phyloP scores from a whole-genome alignment of 1,140 invertebrate species.

The Drosophila murphyi region DNA sequence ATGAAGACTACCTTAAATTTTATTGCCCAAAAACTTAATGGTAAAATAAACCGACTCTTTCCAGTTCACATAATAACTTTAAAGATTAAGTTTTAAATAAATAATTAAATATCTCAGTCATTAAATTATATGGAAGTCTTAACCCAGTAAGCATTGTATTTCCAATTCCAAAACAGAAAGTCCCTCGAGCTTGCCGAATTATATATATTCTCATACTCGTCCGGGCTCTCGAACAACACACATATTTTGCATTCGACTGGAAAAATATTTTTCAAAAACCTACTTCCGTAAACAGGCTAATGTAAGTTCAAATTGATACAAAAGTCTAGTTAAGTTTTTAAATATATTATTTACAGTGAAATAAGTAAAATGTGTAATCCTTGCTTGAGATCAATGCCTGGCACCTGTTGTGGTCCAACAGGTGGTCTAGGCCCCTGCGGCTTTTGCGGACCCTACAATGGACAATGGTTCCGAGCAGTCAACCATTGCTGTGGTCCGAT shows the following conservation, averaged over 20 bases:
- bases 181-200: no score
- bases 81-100: no score
- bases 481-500: constrained; percentile 72
- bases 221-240: constrained; percentile 32
- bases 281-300: constrained; percentile 70
- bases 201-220: constrained; percentile 37
- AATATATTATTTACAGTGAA: not conserved
- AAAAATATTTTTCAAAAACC: constrained; percentile 42
- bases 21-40: no score
- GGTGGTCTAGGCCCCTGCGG: constrained; percentile 66
- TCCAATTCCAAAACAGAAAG: not conserved
- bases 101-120: no score
- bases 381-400: constrained; percentile 64
- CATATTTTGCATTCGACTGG: constrained; percentile 37
- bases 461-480: constrained; percentile 64
- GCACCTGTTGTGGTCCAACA: constrained; percentile 69
- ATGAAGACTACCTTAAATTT: no score
- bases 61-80: no score
- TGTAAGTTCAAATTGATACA: constrained; percentile 29
- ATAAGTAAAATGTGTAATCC: constrained; percentile 61
- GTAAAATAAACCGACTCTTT: no score
- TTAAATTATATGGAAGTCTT: no score
- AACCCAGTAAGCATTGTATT: constrained; percentile 22
- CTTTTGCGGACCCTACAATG: constrained; percentile 69
- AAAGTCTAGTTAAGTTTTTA: no score